Conservation (phyloP, 2,888 invertebrate species). For the Mantis religiosa region DNA sequence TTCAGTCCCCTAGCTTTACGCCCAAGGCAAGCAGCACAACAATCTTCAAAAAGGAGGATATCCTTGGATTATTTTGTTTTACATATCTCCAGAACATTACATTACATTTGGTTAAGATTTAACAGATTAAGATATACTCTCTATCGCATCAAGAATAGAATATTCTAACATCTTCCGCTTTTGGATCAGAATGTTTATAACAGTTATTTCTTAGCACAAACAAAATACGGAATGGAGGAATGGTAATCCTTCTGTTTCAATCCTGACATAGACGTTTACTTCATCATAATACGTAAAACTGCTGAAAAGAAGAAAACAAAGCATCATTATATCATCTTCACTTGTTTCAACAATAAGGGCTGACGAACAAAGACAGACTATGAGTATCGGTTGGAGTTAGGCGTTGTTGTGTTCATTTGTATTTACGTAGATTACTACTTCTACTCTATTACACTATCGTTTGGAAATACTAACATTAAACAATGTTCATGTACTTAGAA, state of each 20-base stretch:
- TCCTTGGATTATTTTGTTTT: conserved; percentile 15
- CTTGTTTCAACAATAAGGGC: too few relatives aligned
- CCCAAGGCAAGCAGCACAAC: conserved; percentile 20
- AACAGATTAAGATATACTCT: conserved; percentile 20
- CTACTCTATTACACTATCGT: too few relatives aligned
- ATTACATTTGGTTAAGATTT: conserved; percentile 19
- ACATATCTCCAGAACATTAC: conserved; percentile 21
- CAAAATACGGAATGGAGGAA: conserved; percentile 25
- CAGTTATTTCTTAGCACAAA: conserved; percentile 28
- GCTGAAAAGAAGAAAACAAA: conserved; percentile 17
- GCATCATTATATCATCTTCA: background rate
- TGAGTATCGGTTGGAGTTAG: too few relatives aligned
- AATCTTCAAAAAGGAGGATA: conserved; percentile 14
- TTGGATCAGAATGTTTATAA: conserved; percentile 24
- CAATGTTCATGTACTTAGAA: too few relatives aligned
- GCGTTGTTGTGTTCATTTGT: too few relatives aligned
- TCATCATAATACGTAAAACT: background rate
- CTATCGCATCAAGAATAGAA: conserved; percentile 24
- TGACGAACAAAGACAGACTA: too few relatives aligned
- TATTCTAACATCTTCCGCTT: conserved; percentile 17
- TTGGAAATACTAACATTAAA: too few relatives aligned
- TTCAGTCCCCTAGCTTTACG: too few relatives aligned
- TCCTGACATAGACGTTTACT: conserved; percentile 20
- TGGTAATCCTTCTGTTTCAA: conserved; percentile 7
- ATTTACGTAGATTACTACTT: too few relatives aligned